Conservation (phyloP, 1,140 invertebrate genomes). For the Trypoxylus dichotomus region DNA sequence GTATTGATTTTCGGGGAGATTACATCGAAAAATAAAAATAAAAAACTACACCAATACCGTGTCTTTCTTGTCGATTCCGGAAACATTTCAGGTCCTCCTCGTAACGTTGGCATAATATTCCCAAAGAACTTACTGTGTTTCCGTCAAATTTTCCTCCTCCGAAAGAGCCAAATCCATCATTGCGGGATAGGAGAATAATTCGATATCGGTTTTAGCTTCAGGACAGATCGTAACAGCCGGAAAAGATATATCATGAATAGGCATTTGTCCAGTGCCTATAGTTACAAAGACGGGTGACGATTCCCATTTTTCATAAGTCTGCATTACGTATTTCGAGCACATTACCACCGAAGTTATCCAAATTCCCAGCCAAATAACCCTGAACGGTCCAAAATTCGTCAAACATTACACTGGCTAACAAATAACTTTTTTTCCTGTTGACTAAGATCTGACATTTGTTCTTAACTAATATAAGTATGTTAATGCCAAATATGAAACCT, state of each 20-base stretch:
- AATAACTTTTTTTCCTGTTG: too few relatives aligned
- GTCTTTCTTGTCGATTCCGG: too few relatives aligned
- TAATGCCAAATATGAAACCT: too few relatives aligned
- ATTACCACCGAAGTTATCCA: slow-evolving; percentile 26
- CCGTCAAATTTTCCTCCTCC: slow-evolving; percentile 56
- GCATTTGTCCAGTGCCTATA: slow-evolving; percentile 55
- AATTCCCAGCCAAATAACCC: slow-evolving; percentile 31
- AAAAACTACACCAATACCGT: too few relatives aligned
- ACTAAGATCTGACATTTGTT: too few relatives aligned
- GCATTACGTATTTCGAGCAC: slow-evolving; percentile 35
- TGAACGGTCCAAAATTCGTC: neutral
- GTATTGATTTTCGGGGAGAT: too few relatives aligned
- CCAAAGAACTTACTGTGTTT: too few relatives aligned
- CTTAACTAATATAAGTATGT: too few relatives aligned
- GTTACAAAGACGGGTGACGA: slow-evolving; percentile 58
- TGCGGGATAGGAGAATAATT: slow-evolving; percentile 36
- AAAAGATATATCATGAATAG: slow-evolving; percentile 29
- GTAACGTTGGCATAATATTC: too few relatives aligned
- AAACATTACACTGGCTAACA: too few relatives aligned
- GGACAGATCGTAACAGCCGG: slow-evolving; percentile 32
- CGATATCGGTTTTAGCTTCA: neutral
- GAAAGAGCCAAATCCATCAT: slow-evolving; percentile 58
- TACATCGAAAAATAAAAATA: too few relatives aligned
- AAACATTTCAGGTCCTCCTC: too few relatives aligned
- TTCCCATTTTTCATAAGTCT: slow-evolving; percentile 56